These are phyloP conservation scores for Platichthys stellatus DNA, from an alignment of 2,113 vertebrate genomes.

Conservation along the genomic window DNA sequence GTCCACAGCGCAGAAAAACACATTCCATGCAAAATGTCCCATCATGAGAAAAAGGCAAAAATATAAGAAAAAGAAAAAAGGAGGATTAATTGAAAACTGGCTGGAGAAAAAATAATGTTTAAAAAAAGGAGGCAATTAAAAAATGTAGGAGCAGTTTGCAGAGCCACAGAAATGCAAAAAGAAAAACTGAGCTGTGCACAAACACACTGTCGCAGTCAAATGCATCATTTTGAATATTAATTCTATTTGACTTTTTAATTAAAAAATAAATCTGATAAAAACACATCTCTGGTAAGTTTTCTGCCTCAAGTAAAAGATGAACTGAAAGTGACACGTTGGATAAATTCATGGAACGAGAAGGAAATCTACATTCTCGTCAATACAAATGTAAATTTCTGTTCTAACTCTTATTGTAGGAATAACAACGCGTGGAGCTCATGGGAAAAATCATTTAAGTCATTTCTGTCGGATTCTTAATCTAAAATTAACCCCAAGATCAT, in stretches of 20 bases:
- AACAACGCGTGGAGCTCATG: no score
- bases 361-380: conserved; percentile 1
- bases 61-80: conserved; percentile 35
- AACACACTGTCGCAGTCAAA: conserved; percentile 6
- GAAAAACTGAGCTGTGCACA: conserved; percentile 8
- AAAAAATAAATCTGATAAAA: background rate
- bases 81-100: conserved; percentile 39
- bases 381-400: no score
- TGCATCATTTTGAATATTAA: background rate
- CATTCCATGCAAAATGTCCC: conserved; percentile 82
- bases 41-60: conserved; percentile 41
- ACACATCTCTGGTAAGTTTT: background rate
- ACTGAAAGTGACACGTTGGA: conserved; percentile 26
- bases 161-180: conserved; percentile 43
- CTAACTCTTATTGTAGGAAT: no score
- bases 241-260: background rate
- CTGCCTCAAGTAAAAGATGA: background rate
- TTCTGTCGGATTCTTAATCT: no score
- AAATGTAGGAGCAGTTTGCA: conserved; percentile 42
- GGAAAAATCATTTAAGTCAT: no score
- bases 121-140: conserved; percentile 49
- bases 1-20: conserved; percentile 74
- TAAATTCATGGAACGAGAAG: background rate
- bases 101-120: conserved; percentile 32
- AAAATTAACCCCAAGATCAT: background rate